A percentile compares a stretch with the other conserved stretches of the same genome.
Evolutionary conservation across 2,113 vertebrate genomes (phyloP).

Genomic region (Vidua macroura): DNA sequence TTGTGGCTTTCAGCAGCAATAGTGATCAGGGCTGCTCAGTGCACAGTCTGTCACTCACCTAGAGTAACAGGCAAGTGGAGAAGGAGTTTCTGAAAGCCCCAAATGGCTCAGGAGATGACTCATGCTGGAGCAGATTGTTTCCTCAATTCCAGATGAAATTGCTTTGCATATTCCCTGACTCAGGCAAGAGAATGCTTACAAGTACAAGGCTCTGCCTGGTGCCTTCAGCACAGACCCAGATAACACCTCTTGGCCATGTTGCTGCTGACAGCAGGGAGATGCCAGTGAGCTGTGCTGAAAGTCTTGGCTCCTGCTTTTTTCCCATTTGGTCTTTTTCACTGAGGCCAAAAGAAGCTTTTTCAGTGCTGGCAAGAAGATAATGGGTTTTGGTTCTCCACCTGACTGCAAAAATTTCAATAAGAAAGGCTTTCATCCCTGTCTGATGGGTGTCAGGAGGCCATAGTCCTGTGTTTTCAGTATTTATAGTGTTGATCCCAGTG

Average conservation of each 20-base stretch:
- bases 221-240: neutral
- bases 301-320: constrained; percentile 20
- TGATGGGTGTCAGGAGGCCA: neutral
- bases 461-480: neutral
- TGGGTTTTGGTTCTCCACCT: constrained; percentile 20
- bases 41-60: neutral
- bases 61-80: neutral
- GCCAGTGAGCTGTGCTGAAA: constrained; percentile 19
- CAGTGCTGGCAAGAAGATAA: constrained; percentile 1
- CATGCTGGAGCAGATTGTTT: constrained; percentile 38
- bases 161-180: constrained; percentile 44
- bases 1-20: neutral
- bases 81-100: constrained; percentile 4
- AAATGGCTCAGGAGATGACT: constrained; percentile 53
- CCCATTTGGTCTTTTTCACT: constrained; percentile 9
- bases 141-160: constrained; percentile 53
- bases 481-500: neutral
- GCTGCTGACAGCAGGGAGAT: constrained; percentile 25
- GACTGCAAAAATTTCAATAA: neutral
- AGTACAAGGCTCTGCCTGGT: neutral
- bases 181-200: neutral
- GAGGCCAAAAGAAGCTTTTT: constrained; percentile 25
- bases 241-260: neutral
- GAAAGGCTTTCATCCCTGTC: neutral
- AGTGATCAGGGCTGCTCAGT: neutral